These are phyloP conservation scores for Boleophthalmus pectinirostris DNA, from an alignment of 2,113 vertebrate genomes.

Conservation along the genomic window DNA sequence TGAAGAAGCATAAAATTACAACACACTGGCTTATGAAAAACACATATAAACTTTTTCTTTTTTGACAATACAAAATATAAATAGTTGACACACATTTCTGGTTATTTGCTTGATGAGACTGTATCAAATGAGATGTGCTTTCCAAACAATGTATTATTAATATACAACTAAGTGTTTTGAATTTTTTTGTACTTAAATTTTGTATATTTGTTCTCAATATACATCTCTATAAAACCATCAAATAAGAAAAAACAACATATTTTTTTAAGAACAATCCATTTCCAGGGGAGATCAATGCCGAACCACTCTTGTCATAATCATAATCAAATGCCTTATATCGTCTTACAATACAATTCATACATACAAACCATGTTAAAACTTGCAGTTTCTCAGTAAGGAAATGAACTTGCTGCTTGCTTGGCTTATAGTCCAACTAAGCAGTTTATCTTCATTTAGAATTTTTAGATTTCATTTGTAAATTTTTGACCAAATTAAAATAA, in stretches of 20 bases:
- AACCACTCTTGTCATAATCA: conserved; percentile 46
- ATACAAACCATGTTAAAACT: conserved; percentile 36
- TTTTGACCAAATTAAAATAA: conserved; percentile 19
- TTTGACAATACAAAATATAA: conserved; percentile 75
- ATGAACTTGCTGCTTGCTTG: conserved; percentile 10
- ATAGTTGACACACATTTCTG: conserved; percentile 71
- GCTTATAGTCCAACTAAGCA: conserved; percentile 23
- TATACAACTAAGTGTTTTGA: conserved; percentile 67
- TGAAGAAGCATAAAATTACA: conserved; percentile 28
- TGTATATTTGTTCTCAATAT: conserved; percentile 71
- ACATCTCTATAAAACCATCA: conserved; percentile 77
- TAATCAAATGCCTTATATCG: conserved; percentile 64
- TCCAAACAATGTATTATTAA: conserved; percentile 71
- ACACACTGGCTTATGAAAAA: conserved; percentile 48
- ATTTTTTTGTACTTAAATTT: conserved; percentile 36
- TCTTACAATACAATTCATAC: conserved; percentile 62
- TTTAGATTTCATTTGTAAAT: neutral
- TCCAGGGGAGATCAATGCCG: conserved; percentile 35
- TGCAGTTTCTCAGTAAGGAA: conserved; percentile 18
- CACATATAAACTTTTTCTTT: conserved; percentile 53
- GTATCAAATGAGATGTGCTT: conserved; percentile 72
- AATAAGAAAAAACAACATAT: conserved; percentile 63
- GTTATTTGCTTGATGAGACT: conserved; percentile 67
- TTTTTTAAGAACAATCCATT: conserved; percentile 59
- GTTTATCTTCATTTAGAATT: conserved; percentile 15